Conservation (phyloP, 2,113 vertebrate species). For the Platichthys flesus region DNA sequence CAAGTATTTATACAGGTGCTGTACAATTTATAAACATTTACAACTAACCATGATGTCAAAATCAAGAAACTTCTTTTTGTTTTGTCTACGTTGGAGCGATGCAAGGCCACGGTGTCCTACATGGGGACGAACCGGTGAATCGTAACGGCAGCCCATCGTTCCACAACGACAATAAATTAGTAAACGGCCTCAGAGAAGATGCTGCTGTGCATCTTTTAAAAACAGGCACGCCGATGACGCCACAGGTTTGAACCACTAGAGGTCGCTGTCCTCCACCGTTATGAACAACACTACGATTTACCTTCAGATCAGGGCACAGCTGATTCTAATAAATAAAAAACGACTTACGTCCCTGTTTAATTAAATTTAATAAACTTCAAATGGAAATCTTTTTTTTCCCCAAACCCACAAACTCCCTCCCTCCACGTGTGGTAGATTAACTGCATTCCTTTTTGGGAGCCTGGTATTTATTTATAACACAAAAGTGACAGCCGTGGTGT, state of each 20-base stretch:
- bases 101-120: constrained; percentile 90
- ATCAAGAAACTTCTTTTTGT: constrained; percentile 63
- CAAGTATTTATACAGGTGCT: constrained; percentile 96
- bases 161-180: constrained; percentile 62
- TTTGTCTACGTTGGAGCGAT: constrained; percentile 81
- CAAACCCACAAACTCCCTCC: neutral
- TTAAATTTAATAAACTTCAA: constrained; percentile 24
- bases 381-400: constrained; percentile 15
- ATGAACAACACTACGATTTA: constrained; percentile 21
- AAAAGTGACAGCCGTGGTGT: constrained; percentile 9
- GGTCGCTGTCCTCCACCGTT: constrained; percentile 63
- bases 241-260: constrained; percentile 55
- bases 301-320: constrained; percentile 29
- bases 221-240: constrained; percentile 29
- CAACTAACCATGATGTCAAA: constrained; percentile 88
- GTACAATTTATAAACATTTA: constrained; percentile 99
- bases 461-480: constrained; percentile 14
- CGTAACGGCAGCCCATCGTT: constrained; percentile 55
- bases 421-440: neutral
- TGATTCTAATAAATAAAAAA: constrained; percentile 35
- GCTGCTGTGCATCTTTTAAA: constrained; percentile 30
- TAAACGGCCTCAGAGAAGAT: constrained; percentile 40
- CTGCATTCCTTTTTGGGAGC: constrained; percentile 18
- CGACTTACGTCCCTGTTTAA: neutral
- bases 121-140: constrained; percentile 24